These are phyloP conservation scores for Argentina silus DNA, from an alignment of 2,797 vertebrate species.

Conservation along the genomic window DNA sequence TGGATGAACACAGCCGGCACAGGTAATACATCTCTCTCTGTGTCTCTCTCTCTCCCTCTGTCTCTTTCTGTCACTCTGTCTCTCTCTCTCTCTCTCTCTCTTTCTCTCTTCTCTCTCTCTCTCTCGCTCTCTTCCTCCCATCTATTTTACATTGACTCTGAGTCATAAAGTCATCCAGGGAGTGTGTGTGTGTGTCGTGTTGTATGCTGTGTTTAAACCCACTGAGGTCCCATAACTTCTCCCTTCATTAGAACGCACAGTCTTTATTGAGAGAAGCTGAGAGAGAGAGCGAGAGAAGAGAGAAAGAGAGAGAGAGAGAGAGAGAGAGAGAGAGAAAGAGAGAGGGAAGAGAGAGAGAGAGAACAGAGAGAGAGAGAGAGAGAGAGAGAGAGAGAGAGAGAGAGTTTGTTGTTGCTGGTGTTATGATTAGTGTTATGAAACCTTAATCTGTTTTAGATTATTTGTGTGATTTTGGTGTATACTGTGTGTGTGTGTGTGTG, in stretches of 20 bases:
- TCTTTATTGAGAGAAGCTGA: background rate
- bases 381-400: background rate
- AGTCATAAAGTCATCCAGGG: too few relatives aligned
- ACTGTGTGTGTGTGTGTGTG: too few relatives aligned
- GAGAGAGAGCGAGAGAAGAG: slow-evolving; percentile 13
- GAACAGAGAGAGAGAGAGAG: slow-evolving; percentile 54
- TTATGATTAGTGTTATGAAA: too few relatives aligned
- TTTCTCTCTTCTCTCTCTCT: slow-evolving; percentile 2
- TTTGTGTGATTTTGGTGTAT: too few relatives aligned
- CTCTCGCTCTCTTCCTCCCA: background rate
- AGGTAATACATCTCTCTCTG: slow-evolving; percentile 5
- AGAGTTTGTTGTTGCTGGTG: too few relatives aligned
- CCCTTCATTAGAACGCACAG: too few relatives aligned
- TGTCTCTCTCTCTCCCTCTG: background rate
- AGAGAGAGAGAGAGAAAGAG: background rate
- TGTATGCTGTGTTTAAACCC: too few relatives aligned
- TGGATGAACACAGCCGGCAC: slow-evolving; percentile 1
- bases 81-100: slow-evolving; percentile 12
- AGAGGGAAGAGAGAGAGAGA: slow-evolving; percentile 7
- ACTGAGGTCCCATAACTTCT: too few relatives aligned
- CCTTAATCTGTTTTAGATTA: too few relatives aligned
- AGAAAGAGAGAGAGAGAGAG: slow-evolving; percentile 3
- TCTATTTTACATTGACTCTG: background rate
- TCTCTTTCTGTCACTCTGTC: slow-evolving; percentile 25
- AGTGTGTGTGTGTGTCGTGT: too few relatives aligned